Percentiles rank a stretch among this genome's conserved stretches.
phyloP scores from a whole-genome alignment of 1,140 invertebrate species.

The Caenorhabditis inopinata region DNA sequence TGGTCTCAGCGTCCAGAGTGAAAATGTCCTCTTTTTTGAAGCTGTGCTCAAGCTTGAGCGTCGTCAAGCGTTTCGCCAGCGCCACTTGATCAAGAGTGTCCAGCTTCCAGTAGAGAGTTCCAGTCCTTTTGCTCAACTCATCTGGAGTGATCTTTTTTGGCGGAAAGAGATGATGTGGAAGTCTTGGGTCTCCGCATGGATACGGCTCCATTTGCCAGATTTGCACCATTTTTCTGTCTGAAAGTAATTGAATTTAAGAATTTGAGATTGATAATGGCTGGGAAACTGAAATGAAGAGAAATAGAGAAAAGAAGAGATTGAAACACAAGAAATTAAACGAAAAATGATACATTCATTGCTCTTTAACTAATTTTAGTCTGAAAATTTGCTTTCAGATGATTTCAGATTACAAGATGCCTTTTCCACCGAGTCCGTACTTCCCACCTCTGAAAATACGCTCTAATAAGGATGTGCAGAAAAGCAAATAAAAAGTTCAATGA shows the following conservation, averaged over 20 bases:
- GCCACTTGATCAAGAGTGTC: constrained; percentile 61
- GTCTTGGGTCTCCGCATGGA: constrained; percentile 51
- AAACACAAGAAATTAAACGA: background rate
- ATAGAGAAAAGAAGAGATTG: background rate
- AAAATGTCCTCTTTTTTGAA: constrained; percentile 65
- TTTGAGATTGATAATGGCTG: background rate
- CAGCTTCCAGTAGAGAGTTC: constrained; percentile 54
- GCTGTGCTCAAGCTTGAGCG: constrained; percentile 60
- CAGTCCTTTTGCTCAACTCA: constrained; percentile 49
- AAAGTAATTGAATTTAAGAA: too few relatives aligned
- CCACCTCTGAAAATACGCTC: too few relatives aligned
- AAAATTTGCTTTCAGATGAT: too few relatives aligned
- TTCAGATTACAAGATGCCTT: too few relatives aligned
- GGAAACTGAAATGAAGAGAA: background rate
- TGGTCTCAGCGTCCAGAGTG: constrained; percentile 61
- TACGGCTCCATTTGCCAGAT: constrained; percentile 54
- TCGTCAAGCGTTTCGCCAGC: constrained; percentile 58
- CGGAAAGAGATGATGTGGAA: constrained; percentile 52
- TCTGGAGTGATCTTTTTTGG: constrained; percentile 52
- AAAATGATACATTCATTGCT: background rate
- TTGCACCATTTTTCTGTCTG: constrained; percentile 53
- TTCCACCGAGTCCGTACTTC: too few relatives aligned
- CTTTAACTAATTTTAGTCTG: too few relatives aligned
- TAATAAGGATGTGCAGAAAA: too few relatives aligned
- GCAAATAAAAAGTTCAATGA: too few relatives aligned